A percentile compares a stretch with the other conserved stretches of the same genome.
These are phyloP conservation scores for Synodontis membranacea DNA, from an alignment of 2,113 vertebrate species.

Conservation along the genomic window DNA sequence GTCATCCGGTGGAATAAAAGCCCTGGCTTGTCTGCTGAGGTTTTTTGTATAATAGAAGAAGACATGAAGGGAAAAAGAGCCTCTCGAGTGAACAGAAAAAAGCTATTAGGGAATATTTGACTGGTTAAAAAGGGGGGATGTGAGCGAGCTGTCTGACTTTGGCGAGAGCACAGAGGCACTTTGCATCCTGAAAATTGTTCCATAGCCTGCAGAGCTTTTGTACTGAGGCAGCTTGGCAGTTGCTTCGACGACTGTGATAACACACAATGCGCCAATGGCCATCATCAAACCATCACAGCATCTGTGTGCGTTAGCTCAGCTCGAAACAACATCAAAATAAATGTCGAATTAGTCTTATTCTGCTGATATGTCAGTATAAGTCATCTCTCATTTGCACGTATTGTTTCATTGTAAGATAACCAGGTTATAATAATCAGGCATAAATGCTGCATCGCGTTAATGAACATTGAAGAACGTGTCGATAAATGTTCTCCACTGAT, in stretches of 20 bases:
- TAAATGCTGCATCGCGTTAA: not conserved
- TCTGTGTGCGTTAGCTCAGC: too few relatives aligned
- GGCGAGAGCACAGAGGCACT: not conserved
- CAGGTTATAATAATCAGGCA: not conserved
- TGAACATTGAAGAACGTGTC: not conserved
- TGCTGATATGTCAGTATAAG: not conserved
- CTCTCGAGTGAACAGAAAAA: not conserved
- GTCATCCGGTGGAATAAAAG: not conserved
- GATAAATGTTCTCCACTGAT: not conserved
- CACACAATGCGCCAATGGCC: not conserved
- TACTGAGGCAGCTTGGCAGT: not conserved
- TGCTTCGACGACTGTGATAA: not conserved
- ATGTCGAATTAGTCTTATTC: not conserved
- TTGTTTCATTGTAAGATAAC: not conserved
- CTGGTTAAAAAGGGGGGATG: not conserved
- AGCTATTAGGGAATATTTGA: slow-evolving; percentile 27
- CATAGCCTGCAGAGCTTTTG: slow-evolving; percentile 6
- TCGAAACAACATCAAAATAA: not conserved
- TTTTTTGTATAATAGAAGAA: not conserved
- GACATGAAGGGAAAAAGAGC: not conserved
- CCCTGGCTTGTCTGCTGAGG: not conserved
- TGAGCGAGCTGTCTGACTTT: not conserved
- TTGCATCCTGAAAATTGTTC: slow-evolving; percentile 7
- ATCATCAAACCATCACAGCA: not conserved
- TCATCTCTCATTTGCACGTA: not conserved